Conservation (phyloP, 2,113 vertebrate genomes). For the Prionailurus bengalensis region DNA sequence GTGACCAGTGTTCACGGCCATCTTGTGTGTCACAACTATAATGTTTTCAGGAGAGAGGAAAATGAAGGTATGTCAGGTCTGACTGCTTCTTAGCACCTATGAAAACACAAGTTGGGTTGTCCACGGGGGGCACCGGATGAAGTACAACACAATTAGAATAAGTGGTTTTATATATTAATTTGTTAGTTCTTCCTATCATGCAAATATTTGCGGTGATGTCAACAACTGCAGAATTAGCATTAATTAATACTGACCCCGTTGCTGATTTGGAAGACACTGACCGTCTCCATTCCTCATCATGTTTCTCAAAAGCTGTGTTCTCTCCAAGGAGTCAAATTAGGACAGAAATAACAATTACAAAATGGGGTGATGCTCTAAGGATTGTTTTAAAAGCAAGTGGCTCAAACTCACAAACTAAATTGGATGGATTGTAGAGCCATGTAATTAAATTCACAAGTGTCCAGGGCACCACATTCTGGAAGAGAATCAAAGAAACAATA, state of each 20-base stretch:
- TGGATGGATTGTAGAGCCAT: background rate
- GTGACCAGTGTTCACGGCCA: background rate
- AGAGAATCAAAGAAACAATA: conserved; percentile 7
- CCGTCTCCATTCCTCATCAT: background rate
- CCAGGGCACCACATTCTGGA: background rate
- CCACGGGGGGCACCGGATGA: background rate
- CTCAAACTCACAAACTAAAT: background rate
- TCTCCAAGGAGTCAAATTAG: background rate
- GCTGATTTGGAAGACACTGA: background rate
- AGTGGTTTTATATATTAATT: background rate
- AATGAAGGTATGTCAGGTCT: background rate
- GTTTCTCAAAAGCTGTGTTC: background rate
- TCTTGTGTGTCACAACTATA: background rate
- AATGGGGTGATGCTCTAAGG: background rate
- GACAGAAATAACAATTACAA: background rate
- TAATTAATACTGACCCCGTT: background rate
- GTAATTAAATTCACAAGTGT: conserved; percentile 6
- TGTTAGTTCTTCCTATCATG: background rate
- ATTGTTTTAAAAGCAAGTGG: background rate
- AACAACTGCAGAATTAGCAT: background rate
- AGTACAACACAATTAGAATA: background rate
- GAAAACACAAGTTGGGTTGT: background rate
- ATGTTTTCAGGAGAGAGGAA: background rate
- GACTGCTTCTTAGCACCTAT: background rate
- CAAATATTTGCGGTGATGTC: background rate